Base-by-base conservation (phyloP, 2,113 vertebrate species). In the Trichechus manatus region DNA sequence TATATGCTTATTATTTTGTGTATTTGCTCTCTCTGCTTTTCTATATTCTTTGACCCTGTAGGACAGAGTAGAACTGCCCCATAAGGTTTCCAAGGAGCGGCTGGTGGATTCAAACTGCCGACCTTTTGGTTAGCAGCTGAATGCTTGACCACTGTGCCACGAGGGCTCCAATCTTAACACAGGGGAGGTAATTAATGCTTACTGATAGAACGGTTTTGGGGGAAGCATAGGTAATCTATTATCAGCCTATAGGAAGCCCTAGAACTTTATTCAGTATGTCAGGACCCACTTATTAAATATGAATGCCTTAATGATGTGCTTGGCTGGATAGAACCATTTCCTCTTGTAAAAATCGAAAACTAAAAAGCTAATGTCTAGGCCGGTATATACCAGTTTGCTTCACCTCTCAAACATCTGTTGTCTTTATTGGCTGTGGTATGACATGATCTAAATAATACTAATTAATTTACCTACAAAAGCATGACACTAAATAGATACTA, bases 301-400 rank as follows among this genome's bases (percentile, higher is more conserved):
- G 39, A 39, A 39, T 39, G 39, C 91, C 66, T 97, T 56, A 20
- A 27, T 80, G 29, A 94, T 17, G 85, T 53, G 81, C 63, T 66
- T 94, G 81, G 81, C 94, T 36, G 84, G 82, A 61, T 78, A 92
- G 94, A 94, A 42, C 81, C 31, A 61, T 86, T 93, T 95, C 84
- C 88, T 95, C 95, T 79, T 61, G 64, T 96, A 83, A 97, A 96
- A 90, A 94, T 77, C 27, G 36, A 92, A 95, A 89, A 88, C 68
- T 81, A 6, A 79, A 85, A 75, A 77, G 82, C 79, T 2, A 42
- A n/a, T 50, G 97, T 92, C 95, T 85, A 80, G 94, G 91, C 91
- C 94, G 94, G 97, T 47, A 10, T 22, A 19, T 11, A 9, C 53
- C 39, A n/a, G 75, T 50, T 70, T 77, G 75, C 95, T 80, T 96